Conservation (phyloP, 2,113 vertebrate genomes). For the Ciconia stormi region DNA sequence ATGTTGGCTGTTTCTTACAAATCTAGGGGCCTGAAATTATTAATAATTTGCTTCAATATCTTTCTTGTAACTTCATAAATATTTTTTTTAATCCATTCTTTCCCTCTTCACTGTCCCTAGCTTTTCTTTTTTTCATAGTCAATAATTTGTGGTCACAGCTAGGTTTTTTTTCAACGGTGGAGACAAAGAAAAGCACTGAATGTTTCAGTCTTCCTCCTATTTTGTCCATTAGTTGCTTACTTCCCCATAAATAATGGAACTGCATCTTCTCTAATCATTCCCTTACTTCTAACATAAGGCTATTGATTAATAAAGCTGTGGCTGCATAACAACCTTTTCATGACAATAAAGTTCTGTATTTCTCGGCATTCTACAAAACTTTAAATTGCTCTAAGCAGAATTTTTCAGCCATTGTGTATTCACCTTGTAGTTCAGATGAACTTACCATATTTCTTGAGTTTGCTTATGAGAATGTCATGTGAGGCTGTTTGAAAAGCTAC, state of each 20-base stretch:
- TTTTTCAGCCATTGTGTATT: constrained; percentile 2
- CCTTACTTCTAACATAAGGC: background rate
- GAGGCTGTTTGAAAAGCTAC: background rate
- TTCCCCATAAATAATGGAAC: constrained; percentile 51
- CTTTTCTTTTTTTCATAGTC: background rate
- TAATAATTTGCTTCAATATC: background rate
- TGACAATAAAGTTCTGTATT: constrained; percentile 17
- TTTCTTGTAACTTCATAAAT: background rate
- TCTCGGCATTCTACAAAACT: constrained; percentile 26
- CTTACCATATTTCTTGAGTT: background rate
- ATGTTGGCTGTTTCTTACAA: background rate
- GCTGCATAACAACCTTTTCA: constrained; percentile 11
- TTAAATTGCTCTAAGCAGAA: constrained; percentile 23
- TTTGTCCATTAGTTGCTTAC: constrained; percentile 47
- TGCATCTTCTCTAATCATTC: background rate
- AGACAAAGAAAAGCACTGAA: constrained; percentile 9
- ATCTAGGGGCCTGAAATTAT: background rate
- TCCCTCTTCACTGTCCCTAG: background rate
- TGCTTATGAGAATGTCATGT: background rate
- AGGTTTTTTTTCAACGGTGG: background rate
- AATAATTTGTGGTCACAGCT: background rate
- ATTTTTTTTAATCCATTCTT: background rate
- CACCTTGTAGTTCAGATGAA: background rate
- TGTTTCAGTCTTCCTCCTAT: background rate
- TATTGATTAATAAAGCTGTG: constrained; percentile 58